Evolutionary conservation across 2,797 vertebrate genomes (phyloP), one percentile per base, ranked within the genome.

Genomic region (Sebastes elongatus): DNA sequence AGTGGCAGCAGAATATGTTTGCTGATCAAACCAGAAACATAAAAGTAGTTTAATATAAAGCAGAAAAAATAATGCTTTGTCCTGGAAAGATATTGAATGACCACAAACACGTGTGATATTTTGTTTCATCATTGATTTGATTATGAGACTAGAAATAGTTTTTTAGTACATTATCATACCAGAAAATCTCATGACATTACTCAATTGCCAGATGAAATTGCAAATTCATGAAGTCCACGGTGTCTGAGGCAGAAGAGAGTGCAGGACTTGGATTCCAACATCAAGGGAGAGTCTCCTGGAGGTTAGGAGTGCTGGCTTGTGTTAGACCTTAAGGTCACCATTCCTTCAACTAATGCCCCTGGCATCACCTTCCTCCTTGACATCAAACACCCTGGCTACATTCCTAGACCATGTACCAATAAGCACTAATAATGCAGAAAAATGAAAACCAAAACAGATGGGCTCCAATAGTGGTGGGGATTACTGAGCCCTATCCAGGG

Each of bases 361-460:
- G 95, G 96, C 95, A 94, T 93, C 94, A 93, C 94, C 94, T 92
- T 94, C 79, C 90, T 79, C 89, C 88, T 89, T 71, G 80, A 97
- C 95, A 96, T 98, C 96, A 96, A 97, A 97, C 93, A 94, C 93
- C 91, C 88, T 83, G 90, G 93, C 92, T 88, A 78, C 92, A 97
- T 97, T 97, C 96, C 96, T 95, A 84, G 93, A 88, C 90, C 94
- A 89, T 97, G 96, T 97, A 96, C 96, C 95, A 96, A 96, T 96
- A 96, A 96, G 94, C 95, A 94, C 94, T 95, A 96, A 97, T 97
- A 97, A 96, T 94, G 94, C 95, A 92, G 93, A 96, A 95, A 97
- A 96, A 96, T 95, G 94, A 96, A 96, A 97, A 95, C 89, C 92
- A 95, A 96, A 97, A 95, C 96, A 97, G 96, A 96, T 96, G 96